Conservation (phyloP, 2,113 vertebrate species). For the Typhlomys cinereus region DNA sequence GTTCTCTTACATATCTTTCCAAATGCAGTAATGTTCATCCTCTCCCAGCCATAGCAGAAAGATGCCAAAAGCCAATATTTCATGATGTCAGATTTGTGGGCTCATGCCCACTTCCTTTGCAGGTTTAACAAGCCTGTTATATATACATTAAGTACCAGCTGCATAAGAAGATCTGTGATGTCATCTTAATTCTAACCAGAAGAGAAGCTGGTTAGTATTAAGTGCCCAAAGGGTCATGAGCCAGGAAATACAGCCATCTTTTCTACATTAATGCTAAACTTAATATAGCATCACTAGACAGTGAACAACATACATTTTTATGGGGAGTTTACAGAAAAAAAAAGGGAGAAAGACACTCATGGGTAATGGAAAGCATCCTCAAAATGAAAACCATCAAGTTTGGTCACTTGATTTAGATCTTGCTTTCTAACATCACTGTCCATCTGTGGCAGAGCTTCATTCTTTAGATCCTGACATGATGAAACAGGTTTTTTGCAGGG, state of each 20-base stretch:
- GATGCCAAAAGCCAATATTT: not conserved
- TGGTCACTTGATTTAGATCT: constrained; percentile 37
- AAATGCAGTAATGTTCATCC: not conserved
- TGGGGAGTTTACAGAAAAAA: constrained; percentile 32
- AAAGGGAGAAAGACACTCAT: constrained; percentile 49
- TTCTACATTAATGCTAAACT: constrained; percentile 66
- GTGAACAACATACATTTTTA: constrained; percentile 62
- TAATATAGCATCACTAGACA: constrained; percentile 43
- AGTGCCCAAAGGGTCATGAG: not conserved
- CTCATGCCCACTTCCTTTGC: constrained; percentile 15
- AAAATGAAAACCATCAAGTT: constrained; percentile 18
- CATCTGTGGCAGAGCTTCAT: not conserved
- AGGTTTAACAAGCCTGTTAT: constrained; percentile 30
- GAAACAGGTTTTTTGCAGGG: not conserved
- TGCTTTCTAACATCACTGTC: constrained; percentile 26
- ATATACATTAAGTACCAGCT: constrained; percentile 5
- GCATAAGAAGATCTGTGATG: constrained; percentile 19
- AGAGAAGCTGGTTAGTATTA: constrained; percentile 71
- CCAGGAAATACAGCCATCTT: constrained; percentile 57
- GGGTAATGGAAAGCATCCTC: constrained; percentile 61
- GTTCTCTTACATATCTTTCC: not conserved
- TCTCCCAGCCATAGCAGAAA: not conserved
- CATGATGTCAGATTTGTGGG: constrained; percentile 18
- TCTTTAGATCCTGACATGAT: not conserved
- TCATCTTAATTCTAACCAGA: constrained; percentile 59